phyloP scores from a whole-genome alignment of 1,140 invertebrate genomes.

The Colletes gigas region DNA sequence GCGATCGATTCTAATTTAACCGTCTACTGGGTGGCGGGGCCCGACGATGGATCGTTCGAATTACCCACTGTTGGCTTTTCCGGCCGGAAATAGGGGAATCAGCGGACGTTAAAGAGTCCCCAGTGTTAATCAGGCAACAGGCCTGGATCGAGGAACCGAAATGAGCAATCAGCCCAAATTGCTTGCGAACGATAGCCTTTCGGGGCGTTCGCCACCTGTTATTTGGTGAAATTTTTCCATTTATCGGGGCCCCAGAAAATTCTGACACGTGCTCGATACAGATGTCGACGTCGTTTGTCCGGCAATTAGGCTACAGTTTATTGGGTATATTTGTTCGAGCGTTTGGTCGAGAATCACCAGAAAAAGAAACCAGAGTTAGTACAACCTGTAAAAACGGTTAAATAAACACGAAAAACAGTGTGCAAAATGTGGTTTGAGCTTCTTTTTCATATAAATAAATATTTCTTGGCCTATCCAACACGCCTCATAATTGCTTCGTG shows the following conservation, averaged over 20 bases:
- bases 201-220: conserved; percentile 19
- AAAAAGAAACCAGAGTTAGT: too few species aligned
- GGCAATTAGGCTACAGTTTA: background rate
- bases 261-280: background rate
- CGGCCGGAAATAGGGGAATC: conserved; percentile 29
- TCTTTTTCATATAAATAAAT: too few species aligned
- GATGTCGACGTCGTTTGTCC: background rate
- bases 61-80: background rate
- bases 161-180: conserved; percentile 27
- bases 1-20: background rate
- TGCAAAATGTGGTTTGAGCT: too few species aligned
- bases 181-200: background rate
- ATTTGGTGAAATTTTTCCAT: conserved; percentile 10
- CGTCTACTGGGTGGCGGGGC: background rate
- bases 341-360: too few species aligned
- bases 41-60: too few species aligned
- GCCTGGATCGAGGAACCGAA: background rate
- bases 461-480: too few species aligned
- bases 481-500: too few species aligned
- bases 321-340: too few species aligned
- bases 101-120: background rate
- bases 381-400: too few species aligned
- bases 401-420: too few species aligned
- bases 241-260: too few species aligned
- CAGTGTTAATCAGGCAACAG: background rate